Evolutionary conservation across 2,888 invertebrate genomes (phyloP).

Genomic region (Serrognathus titanus): DNA sequence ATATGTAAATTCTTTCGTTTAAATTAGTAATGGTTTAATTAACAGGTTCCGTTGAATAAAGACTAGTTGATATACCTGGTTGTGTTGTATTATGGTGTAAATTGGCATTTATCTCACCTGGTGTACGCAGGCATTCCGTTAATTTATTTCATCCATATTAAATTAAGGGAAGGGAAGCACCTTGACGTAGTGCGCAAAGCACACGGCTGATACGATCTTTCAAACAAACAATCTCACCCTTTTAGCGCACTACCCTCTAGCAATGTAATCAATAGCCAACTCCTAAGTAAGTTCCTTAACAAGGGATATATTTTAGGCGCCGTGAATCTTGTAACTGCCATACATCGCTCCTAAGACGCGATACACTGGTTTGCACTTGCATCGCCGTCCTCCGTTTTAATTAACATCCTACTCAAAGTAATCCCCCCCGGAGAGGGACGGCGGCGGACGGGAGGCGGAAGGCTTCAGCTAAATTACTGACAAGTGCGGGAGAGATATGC

Average conservation of each 20-base stretch:
- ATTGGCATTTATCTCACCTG: too few species aligned
- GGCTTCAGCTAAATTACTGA: conserved; percentile 35
- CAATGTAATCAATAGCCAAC: conserved; percentile 1
- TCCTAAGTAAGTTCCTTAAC: conserved; percentile 11
- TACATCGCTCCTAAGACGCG: conserved; percentile 11
- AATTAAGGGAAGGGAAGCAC: too few species aligned
- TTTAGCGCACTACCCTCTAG: neutral
- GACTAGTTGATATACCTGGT: too few species aligned
- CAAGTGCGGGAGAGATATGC: conserved; percentile 25
- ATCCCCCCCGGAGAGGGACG: conserved; percentile 34
- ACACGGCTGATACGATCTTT: neutral
- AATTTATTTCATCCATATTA: too few species aligned
- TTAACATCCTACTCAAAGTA: conserved; percentile 37
- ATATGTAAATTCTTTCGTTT: too few species aligned
- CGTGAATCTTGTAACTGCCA: conserved; percentile 12
- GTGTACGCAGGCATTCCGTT: too few species aligned
- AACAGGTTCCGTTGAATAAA: too few species aligned
- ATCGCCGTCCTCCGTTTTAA: conserved; percentile 31
- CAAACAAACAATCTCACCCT: neutral
- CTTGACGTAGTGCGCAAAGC: neutral
- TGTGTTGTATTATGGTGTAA: too few species aligned
- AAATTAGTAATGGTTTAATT: too few species aligned
- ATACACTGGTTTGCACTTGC: conserved; percentile 34
- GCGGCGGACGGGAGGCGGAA: conserved; percentile 40
- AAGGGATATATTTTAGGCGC: conserved; percentile 13